These are phyloP conservation scores for Callyntrura sp. DNA, from an alignment of 2,888 invertebrate species.

Conservation along the genomic window DNA sequence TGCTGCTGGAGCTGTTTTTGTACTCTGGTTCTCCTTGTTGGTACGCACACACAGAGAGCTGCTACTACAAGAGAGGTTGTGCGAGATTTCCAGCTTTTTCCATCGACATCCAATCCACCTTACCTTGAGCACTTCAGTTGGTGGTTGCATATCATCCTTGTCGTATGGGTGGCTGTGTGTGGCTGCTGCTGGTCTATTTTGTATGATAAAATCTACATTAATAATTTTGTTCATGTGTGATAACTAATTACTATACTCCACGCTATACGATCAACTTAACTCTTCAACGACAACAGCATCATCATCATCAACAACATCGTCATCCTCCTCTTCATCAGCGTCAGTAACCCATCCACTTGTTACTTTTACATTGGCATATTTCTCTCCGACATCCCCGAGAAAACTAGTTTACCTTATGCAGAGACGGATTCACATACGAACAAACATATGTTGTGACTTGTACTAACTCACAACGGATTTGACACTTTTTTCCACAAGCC, in stretches of 20 bases:
- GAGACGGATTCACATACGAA: background rate
- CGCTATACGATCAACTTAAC: slow-evolving; percentile 21
- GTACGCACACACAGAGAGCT: background rate
- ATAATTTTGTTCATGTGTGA: slow-evolving; percentile 16
- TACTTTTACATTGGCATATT: slow-evolving; percentile 36
- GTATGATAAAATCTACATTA: slow-evolving; percentile 10
- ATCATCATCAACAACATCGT: background rate
- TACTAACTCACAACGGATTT: slow-evolving; percentile 30
- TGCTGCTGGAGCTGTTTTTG: slow-evolving; percentile 24
- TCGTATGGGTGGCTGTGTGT: slow-evolving; percentile 58
- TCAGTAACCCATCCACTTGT: slow-evolving; percentile 47
- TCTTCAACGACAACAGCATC: background rate
- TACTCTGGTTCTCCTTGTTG: background rate
- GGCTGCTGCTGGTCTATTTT: slow-evolving; percentile 53
- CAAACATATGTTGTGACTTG: background rate
- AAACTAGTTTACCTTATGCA: slow-evolving; percentile 60
- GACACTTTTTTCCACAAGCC: slow-evolving; percentile 14
- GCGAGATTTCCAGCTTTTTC: slow-evolving; percentile 35
- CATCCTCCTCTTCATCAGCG: background rate
- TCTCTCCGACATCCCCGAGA: slow-evolving; percentile 65
- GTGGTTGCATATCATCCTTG: slow-evolving; percentile 60
- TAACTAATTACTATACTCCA: slow-evolving; percentile 4
- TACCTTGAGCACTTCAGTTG: slow-evolving; percentile 55
- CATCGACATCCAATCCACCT: slow-evolving; percentile 51
- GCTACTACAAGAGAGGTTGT: background rate